Percentiles rank a stretch among this genome's conserved stretches.
Conservation (phyloP, 2,797 vertebrate species). For the Chaunax sp. region DNA sequence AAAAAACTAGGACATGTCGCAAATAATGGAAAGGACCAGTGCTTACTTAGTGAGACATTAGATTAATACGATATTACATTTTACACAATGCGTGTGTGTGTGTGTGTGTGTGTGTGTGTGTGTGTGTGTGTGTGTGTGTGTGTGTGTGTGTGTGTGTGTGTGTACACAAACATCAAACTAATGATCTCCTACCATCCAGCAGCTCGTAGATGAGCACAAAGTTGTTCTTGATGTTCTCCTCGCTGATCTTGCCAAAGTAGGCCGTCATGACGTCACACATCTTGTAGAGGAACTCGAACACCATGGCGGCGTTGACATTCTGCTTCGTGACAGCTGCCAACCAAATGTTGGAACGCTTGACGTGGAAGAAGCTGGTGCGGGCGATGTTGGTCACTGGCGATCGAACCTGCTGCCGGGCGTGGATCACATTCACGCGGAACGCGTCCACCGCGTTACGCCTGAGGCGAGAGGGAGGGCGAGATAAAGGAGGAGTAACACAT, state of each 20-base stretch:
- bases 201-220: conserved; percentile 99
- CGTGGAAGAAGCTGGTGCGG: conserved; percentile 98
- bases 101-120: too few species aligned
- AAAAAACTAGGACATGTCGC: background rate
- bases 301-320: conserved; percentile 99
- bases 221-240: conserved; percentile 99
- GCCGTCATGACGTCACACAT: conserved; percentile 99
- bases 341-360: conserved; percentile 99
- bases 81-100: too few species aligned
- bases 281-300: conserved; percentile 99
- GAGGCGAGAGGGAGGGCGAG: background rate
- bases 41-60: background rate
- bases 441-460: conserved; percentile 98
- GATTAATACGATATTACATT: too few species aligned
- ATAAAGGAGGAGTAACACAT: background rate
- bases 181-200: conserved; percentile 89
- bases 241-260: conserved; percentile 99
- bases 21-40: background rate
- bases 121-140: too few species aligned
- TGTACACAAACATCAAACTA: background rate
- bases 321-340: conserved; percentile 99
- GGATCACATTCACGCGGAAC: conserved; percentile 99
- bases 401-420: conserved; percentile 97
- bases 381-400: conserved; percentile 99
- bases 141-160: too few species aligned